Percentiles rank a stretch among this genome's conserved stretches.
Evolutionary conservation across 2,797 vertebrate genomes (phyloP).

Genomic region (Eremophila alpestris): DNA sequence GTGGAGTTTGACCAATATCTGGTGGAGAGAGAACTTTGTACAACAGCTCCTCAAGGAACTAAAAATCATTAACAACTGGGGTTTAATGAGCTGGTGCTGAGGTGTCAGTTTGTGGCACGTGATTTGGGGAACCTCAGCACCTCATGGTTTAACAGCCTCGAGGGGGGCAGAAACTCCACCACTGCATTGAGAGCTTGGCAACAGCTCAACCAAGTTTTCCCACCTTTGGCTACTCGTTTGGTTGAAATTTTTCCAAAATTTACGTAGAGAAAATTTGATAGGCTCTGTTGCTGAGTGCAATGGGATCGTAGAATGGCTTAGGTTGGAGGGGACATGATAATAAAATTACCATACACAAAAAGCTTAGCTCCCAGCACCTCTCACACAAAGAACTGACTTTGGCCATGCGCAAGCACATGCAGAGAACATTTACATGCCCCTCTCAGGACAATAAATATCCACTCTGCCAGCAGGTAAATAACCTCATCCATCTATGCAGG

Average conservation of each 20-base stretch:
- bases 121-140: neutral
- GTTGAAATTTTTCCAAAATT: neutral
- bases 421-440: neutral
- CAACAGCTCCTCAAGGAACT: neutral
- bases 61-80: neutral
- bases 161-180: neutral
- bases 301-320: neutral
- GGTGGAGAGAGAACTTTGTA: neutral
- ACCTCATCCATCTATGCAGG: neutral
- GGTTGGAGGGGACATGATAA: neutral
- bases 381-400: neutral
- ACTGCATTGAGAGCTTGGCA: neutral
- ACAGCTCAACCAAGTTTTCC: neutral
- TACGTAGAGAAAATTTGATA: neutral
- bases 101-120: rapidly evolving
- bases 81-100: neutral
- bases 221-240: neutral
- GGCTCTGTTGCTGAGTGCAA: neutral
- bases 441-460: neutral
- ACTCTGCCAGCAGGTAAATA: neutral
- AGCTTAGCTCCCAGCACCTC: neutral
- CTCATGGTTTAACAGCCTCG: rapidly evolving
- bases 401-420: neutral
- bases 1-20: neutral
- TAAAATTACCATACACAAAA: neutral